Base-by-base conservation (phyloP, 2,113 vertebrate genomes). In the Amphilophus citrinellus region DNA sequence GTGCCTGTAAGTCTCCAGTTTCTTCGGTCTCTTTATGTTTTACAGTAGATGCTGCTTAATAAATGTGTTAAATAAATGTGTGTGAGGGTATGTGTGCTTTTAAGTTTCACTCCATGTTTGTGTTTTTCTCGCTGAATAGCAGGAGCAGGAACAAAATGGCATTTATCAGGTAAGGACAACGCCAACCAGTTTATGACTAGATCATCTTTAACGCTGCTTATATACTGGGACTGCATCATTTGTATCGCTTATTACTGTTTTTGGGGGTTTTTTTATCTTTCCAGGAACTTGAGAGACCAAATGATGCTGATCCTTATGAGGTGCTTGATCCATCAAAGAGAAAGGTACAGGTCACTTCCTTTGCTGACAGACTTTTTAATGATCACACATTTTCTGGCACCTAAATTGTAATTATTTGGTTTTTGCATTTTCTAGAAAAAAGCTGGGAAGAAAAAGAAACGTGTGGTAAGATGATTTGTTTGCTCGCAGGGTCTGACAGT, bases 111-210 rank as follows among this genome's bases (percentile, higher is more conserved):
- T 62, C 50, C 44, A 73, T 53, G 44, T 73, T 44, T 84, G 6
- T 81, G 5, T 56, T 4, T 84, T 39, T 56, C n/a, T 68, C n/a
- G 10, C 5, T 8, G 22, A 68, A 10, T 13, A 75, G 6, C 17
- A 85, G 87, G 73, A 77, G 27, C 27, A 27, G 27, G 27, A 27
- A n/a, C 24, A 78, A 0, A 50, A 61, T 1, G 27, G 5, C 2
- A 68, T 88, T 68, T 92, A 94, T 57, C 91, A 94, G 88, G 92
- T 94, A 37, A 91, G 39, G 2, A 76, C 32, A 3, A 27, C 1
- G 32, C 27, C 27, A 73, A 22, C 5, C 4, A 9, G 14, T 35
- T 2, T 42, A 56, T 53, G 13, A 6, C 15, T 35, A 61, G 2
- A 30, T 24, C 1, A 39, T 17, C 9, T 22, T 68, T n/a, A 30